These are phyloP conservation scores for Aythya baeri DNA, from an alignment of 2,113 vertebrate genomes.

Conservation along the genomic window DNA sequence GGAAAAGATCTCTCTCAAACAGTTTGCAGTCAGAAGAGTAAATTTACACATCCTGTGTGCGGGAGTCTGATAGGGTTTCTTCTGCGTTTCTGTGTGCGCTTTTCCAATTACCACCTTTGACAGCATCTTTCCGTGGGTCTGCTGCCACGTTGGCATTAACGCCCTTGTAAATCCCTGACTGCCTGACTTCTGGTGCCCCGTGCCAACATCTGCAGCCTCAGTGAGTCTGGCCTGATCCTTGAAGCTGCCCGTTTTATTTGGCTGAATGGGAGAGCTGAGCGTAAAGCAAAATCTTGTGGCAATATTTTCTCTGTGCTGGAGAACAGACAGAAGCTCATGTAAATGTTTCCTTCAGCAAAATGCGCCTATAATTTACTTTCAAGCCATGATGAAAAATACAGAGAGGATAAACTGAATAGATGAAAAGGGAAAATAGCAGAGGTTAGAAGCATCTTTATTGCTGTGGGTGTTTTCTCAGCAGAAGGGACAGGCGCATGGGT, in stretches of 20 bases:
- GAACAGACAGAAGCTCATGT: neutral
- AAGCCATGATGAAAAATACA: neutral
- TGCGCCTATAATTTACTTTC: neutral
- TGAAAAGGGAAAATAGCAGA: neutral
- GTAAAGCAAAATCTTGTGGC: fast-evolving
- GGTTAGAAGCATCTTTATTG: fast-evolving
- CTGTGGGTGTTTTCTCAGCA: neutral
- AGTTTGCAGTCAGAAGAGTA: fast-evolving
- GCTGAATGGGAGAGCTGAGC: neutral
- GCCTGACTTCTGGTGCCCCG: neutral
- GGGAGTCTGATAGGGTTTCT: neutral
- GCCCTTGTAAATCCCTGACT: neutral
- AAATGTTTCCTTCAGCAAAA: neutral
- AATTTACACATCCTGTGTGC: fast-evolving
- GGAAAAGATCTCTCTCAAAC: neutral
- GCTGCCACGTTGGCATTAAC: neutral
- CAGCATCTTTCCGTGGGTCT: neutral
- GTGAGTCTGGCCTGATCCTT: neutral
- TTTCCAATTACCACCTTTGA: neutral
- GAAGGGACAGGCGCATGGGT: neutral
- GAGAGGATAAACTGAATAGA: neutral
- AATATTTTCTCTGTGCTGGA: neutral
- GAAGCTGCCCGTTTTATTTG: neutral
- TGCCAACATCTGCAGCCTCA: neutral
- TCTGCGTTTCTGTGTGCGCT: neutral